Conservation (phyloP, 2,888 invertebrate genomes). For the Uropetala carovei region DNA sequence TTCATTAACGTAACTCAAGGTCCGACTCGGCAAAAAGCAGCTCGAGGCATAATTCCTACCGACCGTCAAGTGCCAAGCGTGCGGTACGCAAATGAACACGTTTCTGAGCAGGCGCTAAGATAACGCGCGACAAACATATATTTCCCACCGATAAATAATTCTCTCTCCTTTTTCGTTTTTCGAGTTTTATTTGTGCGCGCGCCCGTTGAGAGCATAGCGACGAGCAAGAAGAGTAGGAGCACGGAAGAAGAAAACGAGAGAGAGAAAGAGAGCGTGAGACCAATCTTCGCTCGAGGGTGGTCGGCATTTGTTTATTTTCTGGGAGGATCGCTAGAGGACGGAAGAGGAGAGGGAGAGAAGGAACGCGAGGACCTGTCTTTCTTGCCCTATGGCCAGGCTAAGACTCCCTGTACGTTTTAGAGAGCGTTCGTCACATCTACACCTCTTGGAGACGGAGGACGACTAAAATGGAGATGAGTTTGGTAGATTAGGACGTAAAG, state of each 20-base stretch:
- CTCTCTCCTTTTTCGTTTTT: neutral
- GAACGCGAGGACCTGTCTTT: conserved; percentile 19
- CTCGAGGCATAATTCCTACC: neutral
- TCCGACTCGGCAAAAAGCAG: neutral
- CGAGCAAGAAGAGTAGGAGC: neutral
- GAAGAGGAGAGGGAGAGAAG: neutral
- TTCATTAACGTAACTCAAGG: conserved; percentile 19
- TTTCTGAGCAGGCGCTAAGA: neutral
- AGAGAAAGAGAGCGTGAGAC: neutral
- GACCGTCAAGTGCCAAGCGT: neutral
- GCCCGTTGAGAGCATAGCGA: neutral
- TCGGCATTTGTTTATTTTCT: neutral
- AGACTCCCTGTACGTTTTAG: neutral
- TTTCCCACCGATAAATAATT: neutral
- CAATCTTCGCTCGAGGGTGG: neutral
- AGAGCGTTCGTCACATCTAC: conserved; percentile 26
- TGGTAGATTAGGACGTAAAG: conserved; percentile 27
- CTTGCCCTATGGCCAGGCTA: neutral
- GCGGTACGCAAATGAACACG: conserved; percentile 12
- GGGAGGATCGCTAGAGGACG: neutral
- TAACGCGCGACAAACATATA: neutral
- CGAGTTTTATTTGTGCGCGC: neutral
- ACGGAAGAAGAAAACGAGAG: neutral
- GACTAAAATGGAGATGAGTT: conserved; percentile 32
- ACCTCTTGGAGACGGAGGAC: conserved; percentile 8